Base-by-base conservation (phyloP, 2,888 invertebrate genomes). In the Neoascia interrupta region DNA sequence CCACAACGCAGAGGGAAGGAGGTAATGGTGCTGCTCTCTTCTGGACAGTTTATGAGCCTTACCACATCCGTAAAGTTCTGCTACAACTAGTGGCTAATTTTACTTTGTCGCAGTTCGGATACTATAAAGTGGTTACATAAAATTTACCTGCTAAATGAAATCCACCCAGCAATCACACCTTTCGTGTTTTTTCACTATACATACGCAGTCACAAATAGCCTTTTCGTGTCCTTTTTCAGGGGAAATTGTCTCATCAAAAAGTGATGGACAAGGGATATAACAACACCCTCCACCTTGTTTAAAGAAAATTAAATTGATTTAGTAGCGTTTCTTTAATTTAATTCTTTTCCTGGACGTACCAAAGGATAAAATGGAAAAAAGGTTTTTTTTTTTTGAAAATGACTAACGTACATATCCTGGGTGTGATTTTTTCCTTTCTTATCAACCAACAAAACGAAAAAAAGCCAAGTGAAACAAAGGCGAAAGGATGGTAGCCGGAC, bases 191-290 rank as follows among this genome's bases (percentile, higher is more conserved):
- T n/a, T n/a, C n/a, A n/a, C n/a, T n/a, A n/a, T n/a, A n/a, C n/a
- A n/a, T n/a, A n/a, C n/a, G n/a, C n/a, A n/a, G n/a, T n/a, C n/a
- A n/a, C n/a, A n/a, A n/a, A n/a, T n/a, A n/a, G n/a, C n/a, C n/a
- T n/a, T n/a, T n/a, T n/a, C n/a, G n/a, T n/a, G n/a, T n/a, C n/a
- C n/a, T n/a, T n/a, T n/a, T n/a, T n/a, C n/a, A n/a, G 13, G 45
- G 53, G 45, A 68, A 74, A 74, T 61, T 68, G 41, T 15, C 61
- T 61, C 54, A 61, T 74, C 53, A 61, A 28, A 70, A 61, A 70
- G n/a, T n/a, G n/a, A 60, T 26, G 39, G 13, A 23, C 23, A 54
- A 39, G 15, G 15, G 11, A 36, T 21, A 51, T 1, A 39, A 34
- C 51, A 21, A 5, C 39, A 41, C 10, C 19, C 31, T 15, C 54